Evolutionary conservation across 2,888 invertebrate species (phyloP).

Genomic region (Amblyteles armatorius): DNA sequence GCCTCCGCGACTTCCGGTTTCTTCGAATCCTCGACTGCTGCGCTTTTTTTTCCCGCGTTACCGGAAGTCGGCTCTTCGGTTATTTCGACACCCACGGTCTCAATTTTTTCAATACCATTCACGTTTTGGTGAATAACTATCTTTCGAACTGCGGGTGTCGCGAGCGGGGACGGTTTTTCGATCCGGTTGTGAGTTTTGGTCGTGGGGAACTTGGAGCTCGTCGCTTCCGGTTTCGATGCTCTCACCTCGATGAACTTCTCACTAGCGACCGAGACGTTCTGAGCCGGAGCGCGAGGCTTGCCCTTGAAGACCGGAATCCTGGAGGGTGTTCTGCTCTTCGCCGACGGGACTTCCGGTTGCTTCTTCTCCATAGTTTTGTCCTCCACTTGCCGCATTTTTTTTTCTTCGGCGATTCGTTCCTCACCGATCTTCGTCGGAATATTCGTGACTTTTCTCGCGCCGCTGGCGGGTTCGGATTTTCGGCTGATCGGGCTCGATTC

Average conservation of each 20-base stretch:
- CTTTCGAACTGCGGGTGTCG: constrained; percentile 42
- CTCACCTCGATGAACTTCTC: constrained; percentile 62
- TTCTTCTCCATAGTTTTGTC: constrained; percentile 18
- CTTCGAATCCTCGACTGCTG: constrained; percentile 69
- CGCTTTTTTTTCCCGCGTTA: constrained; percentile 35
- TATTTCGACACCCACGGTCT: constrained; percentile 54
- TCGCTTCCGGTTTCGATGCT: constrained; percentile 49
- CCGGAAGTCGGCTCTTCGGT: constrained; percentile 29
- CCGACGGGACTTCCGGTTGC: neutral
- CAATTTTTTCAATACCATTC: constrained; percentile 60
- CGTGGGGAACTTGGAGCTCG: neutral
- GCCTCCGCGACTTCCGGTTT: constrained; percentile 63
- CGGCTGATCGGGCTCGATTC: constrained; percentile 41
- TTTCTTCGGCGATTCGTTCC: constrained; percentile 23
- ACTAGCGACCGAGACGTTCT: constrained; percentile 65
- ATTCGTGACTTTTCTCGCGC: constrained; percentile 56
- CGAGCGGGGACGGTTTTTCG: neutral
- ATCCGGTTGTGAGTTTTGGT: neutral
- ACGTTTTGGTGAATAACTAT: constrained; percentile 64
- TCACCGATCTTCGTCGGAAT: constrained; percentile 56
- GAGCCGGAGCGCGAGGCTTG: constrained; percentile 67
- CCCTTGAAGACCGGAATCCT: constrained; percentile 77
- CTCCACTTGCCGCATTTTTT: constrained; percentile 12
- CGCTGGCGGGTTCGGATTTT: neutral
- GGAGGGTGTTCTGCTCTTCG: constrained; percentile 69